Evolutionary conservation across 2,113 vertebrate species (phyloP), one percentile per base, ranked within the genome.

Genomic region (Puffinus mauretanicus): DNA sequence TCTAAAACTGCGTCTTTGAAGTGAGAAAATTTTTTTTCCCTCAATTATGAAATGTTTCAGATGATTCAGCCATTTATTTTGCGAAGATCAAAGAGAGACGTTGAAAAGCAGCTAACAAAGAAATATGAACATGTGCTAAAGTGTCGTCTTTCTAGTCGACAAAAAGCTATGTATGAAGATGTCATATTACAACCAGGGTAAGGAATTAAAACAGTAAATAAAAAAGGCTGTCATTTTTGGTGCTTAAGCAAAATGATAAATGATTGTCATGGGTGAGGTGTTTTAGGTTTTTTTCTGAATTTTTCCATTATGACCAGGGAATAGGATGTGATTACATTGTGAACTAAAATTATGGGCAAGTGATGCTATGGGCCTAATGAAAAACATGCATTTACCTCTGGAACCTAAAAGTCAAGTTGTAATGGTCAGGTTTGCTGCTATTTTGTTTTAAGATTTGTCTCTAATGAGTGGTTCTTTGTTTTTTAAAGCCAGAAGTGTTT

Each of bases 51-150:
- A 71, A 90, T 30, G 2, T 86, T 93, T 40, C 92, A 99, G 99
- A 98, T 99, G 98, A 99, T 99, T 92, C 99, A 99, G 66, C 99
- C 99, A 0, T 99, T 99, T 97, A 99, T 99, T 95, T 97, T 99
- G 97, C 97, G 99, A 49, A 99, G 99, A 93, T 99, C 99, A 52
- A 99, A 99, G 97, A 98, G 98, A 66, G 99, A 99, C 0, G 99
- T 99, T n/a, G 99, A 99, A 83, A 99, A 99, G 95, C 99, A 99
- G 96, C 98, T 99, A 46, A 98, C 98, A 17, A 99, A 99, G 97
- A 99, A 99, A 92, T 99, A 99, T 0, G 99, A 99, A 47, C 99
- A 99, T 46, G 99, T 99, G 87, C 97, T 99, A 3, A 99, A 99
- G 91, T 99, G 99, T 69, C 98, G 99, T 16, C 98, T 99, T n/a